Base-by-base conservation (phyloP, 2,797 vertebrate species). In the Myotis myotis region DNA sequence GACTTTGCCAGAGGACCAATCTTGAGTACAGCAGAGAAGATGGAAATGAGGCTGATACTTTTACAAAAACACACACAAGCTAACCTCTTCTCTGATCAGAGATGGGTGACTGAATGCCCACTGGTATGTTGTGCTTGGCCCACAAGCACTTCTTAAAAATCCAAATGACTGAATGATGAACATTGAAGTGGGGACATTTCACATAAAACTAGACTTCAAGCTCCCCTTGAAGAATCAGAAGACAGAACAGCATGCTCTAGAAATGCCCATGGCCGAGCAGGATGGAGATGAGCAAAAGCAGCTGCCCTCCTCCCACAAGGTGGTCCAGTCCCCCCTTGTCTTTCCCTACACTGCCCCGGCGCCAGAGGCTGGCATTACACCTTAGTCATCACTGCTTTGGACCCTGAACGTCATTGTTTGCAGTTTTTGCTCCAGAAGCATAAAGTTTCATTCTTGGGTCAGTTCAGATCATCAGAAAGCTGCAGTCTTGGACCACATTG, bases 261-360 rank as follows among this genome's bases (percentile, higher is more conserved):
- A 68, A 30, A 20, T 30, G 25, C 51, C 16, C 10, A 1, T 3
- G 33, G 71, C 5, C 47, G 66, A 60, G 13, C 20, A 70, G 33
- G 55, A 38, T 8, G 51, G 22, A 22, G n/a, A 0, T 7, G 23
- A 38, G 53, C 12, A 9, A 6, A 3, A 84, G 47, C 41, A 53
- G 64, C 25, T 6, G 6, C 64, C 15, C 22, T 11, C 15, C 36
- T 44, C n/a, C 7, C 2, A 51, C 36, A n/a, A 15, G 1, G 66
- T 36, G 0, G 12, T 12, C 33, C 23, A 10, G 5, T 10, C 25
- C 41, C 62, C 11, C 23, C 36, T 23, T n/a, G 25, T 57, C 79
- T 23, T 62, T 38, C 62, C 74, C 17, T 4, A 0, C 1, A 33
- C 7, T 1, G 16, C 5, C 13, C 13, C 4, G 1, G 9, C 1